Evolutionary conservation across 2,113 vertebrate species (phyloP).

Genomic region (Pomatorhinus ruficollis): DNA sequence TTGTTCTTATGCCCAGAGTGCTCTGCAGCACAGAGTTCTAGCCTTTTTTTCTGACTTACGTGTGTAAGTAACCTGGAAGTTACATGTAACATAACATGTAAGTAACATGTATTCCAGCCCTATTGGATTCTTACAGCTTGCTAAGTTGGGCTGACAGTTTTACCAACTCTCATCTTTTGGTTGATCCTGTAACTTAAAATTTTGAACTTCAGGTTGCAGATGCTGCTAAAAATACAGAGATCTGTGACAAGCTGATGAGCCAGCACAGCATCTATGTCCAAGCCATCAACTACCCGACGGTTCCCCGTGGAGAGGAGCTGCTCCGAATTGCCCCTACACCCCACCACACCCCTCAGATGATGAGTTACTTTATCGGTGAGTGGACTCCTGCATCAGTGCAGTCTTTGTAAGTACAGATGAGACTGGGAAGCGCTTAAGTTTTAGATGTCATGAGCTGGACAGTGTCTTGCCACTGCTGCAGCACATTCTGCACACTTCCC

Average conservation of each 20-base stretch:
- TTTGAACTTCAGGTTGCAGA: constrained; percentile 82
- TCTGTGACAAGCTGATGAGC: constrained; percentile 93
- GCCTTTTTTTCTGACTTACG: neutral
- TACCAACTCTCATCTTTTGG: neutral
- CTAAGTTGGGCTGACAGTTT: neutral
- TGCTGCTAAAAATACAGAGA: constrained; percentile 91
- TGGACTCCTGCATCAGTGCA: neutral
- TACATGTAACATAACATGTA: too few species aligned
- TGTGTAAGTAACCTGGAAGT: too few species aligned
- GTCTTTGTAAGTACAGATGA: neutral
- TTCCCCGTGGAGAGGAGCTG: constrained; percentile 91
- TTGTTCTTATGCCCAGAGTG: neutral
- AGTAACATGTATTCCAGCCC: too few species aligned
- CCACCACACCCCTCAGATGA: constrained; percentile 97
- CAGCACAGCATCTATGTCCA: constrained; percentile 95
- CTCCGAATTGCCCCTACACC: constrained; percentile 94
- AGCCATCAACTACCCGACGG: constrained; percentile 96
- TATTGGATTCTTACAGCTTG: neutral
- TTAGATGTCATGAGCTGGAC: neutral
- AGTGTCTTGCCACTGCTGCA: neutral
- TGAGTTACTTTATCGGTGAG: constrained; percentile 94
- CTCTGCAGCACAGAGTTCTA: neutral
- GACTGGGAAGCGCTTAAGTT: neutral
- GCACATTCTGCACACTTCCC: neutral
- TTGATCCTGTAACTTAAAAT: neutral